These are phyloP conservation scores for Pterostichus madidus DNA, from an alignment of 2,888 invertebrate species.

Conservation along the genomic window DNA sequence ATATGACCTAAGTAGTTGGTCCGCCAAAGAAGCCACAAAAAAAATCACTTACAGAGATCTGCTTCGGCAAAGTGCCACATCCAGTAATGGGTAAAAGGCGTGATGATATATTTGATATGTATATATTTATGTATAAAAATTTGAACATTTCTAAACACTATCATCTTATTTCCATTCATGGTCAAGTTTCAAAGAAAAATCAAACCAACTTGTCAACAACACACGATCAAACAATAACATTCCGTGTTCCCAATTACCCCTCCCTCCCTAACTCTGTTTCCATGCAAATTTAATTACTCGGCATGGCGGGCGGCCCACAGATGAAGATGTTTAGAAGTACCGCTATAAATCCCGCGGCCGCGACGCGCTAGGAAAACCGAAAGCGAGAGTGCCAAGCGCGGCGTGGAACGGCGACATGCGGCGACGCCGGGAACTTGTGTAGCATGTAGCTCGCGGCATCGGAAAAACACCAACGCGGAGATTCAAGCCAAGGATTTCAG, in stretches of 20 bases:
- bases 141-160: no score
- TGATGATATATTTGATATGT: no score
- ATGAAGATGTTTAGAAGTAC: slow-evolving; percentile 62
- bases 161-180: background rate
- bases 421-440: background rate
- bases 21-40: no score
- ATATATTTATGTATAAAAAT: no score
- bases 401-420: background rate
- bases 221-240: slow-evolving; percentile 28
- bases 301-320: slow-evolving; percentile 14
- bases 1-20: no score
- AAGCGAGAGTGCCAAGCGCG: slow-evolving; percentile 46
- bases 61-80: no score
- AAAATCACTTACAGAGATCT: no score
- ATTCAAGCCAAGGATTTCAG: background rate
- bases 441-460: background rate
- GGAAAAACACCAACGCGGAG: slow-evolving; percentile 12
- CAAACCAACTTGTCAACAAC: background rate
- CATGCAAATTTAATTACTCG: slow-evolving; percentile 56
- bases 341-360: slow-evolving; percentile 56
- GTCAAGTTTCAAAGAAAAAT: slow-evolving; percentile 9
- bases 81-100: no score
- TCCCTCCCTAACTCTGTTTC: slow-evolving; percentile 13
- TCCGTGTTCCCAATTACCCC: slow-evolving; percentile 1
- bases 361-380: slow-evolving; percentile 29